Base-by-base conservation (phyloP, 2,113 vertebrate species). In the Lota lota region DNA sequence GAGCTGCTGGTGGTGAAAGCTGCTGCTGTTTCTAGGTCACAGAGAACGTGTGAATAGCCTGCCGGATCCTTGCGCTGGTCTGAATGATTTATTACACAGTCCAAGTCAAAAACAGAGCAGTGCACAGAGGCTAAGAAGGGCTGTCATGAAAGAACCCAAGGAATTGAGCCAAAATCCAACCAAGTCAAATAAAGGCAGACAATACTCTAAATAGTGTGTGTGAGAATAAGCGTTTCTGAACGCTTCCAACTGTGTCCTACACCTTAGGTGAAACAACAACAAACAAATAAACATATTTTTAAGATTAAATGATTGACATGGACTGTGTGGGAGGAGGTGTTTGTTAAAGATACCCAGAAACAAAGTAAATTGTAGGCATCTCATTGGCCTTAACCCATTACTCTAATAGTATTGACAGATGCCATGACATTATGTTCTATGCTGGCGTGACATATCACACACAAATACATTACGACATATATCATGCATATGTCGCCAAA, bases 81-180 rank as follows among this genome's bases (percentile, higher is more conserved):
- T 87, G 75, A 83, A 85, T 82, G 85, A 88, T 88, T 85, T 77
- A 87, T 86, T 75, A 76, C 70, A 64, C 61, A 66, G 80, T 66
- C 72, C 54, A 70, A 79, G 72, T 79, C 76, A 76, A 18, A 47
- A 47, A 2, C 40, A 74, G 66, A 79, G 66, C 59, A 63, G 59
- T 21, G n/a, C 61, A 18, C 22, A 21, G 63, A 74, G 60, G 77
- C 36, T 63, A 22, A 53, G 22, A 62, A 73, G 19, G 65, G 20
- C 16, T 56, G 16, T 56, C 53, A 56, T 2, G 17, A 64, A 78
- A 74, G 66, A 47, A 63, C 74, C 68, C 70, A 70, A 67, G 51
- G 40, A 61, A 65, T 22, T 63, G 73, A 64, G 62, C 68, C 22
- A 64, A 70, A 24, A 73, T 56, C 40, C 40, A 14, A 14, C 40